Percentiles rank a stretch among this genome's conserved stretches.
Evolutionary conservation across 1,140 invertebrate genomes (phyloP).

Genomic region (Bombus picipes): DNA sequence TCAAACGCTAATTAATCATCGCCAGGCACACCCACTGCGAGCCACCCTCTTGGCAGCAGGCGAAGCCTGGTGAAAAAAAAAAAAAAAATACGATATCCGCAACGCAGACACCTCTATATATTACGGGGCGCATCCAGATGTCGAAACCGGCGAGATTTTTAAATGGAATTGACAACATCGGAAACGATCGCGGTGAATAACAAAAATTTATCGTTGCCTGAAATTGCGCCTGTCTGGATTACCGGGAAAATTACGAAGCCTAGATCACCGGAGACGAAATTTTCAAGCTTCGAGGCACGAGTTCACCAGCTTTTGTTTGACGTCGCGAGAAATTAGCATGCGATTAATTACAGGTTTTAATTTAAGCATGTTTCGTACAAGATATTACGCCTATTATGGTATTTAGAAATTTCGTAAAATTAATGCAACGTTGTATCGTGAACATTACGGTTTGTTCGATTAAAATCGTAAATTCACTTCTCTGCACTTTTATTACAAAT

Average conservation of each 20-base stretch:
- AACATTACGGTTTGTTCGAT: not conserved
- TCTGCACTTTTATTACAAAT: too few relatives aligned
- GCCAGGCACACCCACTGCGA: constrained; percentile 65
- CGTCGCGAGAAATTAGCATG: not conserved
- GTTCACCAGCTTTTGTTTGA: not conserved
- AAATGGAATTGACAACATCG: constrained; percentile 46
- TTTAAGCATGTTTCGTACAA: not conserved
- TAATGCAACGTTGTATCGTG: not conserved
- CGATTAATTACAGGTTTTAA: not conserved
- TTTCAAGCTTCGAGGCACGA: not conserved
- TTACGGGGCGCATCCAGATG: constrained; percentile 62
- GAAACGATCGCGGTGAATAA: constrained; percentile 27
- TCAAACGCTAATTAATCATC: constrained; percentile 82
- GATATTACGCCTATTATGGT: too few relatives aligned
- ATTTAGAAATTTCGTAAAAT: not conserved
- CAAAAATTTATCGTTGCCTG: constrained; percentile 52
- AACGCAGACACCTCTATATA: constrained; percentile 62
- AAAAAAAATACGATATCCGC: constrained; percentile 51
- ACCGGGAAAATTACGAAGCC: constrained; percentile 1
- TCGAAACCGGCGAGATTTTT: constrained; percentile 63
- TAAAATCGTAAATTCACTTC: too few relatives aligned
- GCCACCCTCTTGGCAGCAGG: constrained; percentile 55
- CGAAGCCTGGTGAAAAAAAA: constrained; percentile 25
- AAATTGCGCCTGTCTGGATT: constrained; percentile 14
- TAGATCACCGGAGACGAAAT: constrained; percentile 7